phyloP scores from a whole-genome alignment of 2,888 invertebrate genomes.

The Hermaeophaga mercurialis region DNA sequence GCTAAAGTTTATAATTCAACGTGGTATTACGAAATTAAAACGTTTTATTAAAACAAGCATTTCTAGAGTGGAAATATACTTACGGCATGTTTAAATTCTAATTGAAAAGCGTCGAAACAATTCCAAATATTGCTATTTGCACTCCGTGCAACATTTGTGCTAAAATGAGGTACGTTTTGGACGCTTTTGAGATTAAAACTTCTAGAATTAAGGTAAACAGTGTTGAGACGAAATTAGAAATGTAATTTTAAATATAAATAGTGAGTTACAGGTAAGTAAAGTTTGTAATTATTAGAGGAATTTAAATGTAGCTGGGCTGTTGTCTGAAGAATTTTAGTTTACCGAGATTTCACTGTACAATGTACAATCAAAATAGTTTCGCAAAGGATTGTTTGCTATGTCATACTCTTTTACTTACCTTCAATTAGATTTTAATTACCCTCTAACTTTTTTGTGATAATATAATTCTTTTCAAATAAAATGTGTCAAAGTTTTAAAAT shows the following conservation, averaged over 20 bases:
- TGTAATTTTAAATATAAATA: conserved; percentile 3
- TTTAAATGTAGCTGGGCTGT: not conserved
- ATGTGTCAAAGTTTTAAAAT: too few species aligned
- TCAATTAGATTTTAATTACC: too few species aligned
- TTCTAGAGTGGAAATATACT: not conserved
- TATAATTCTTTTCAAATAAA: too few species aligned
- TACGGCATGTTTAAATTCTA: conserved; percentile 6
- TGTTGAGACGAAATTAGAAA: not conserved
- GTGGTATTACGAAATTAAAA: not conserved
- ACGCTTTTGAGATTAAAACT: conserved; percentile 4
- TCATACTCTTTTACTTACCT: too few species aligned
- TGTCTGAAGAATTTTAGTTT: too few species aligned
- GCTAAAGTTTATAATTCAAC: not conserved
- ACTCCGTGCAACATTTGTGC: conserved; percentile 7
- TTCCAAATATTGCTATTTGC: conserved; percentile 9
- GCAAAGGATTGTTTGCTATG: too few species aligned
- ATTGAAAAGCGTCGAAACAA: conserved; percentile 18
- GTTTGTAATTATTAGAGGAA: not conserved
- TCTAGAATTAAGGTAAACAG: not conserved
- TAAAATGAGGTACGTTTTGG: conserved; percentile 1
- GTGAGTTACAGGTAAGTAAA: not conserved
- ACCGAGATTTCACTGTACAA: too few species aligned
- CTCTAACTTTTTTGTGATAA: too few species aligned
- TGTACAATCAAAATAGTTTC: too few species aligned
- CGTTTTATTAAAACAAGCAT: not conserved